phyloP scores from a whole-genome alignment of 2,888 invertebrate genomes.

The Sepiola atlantica region DNA sequence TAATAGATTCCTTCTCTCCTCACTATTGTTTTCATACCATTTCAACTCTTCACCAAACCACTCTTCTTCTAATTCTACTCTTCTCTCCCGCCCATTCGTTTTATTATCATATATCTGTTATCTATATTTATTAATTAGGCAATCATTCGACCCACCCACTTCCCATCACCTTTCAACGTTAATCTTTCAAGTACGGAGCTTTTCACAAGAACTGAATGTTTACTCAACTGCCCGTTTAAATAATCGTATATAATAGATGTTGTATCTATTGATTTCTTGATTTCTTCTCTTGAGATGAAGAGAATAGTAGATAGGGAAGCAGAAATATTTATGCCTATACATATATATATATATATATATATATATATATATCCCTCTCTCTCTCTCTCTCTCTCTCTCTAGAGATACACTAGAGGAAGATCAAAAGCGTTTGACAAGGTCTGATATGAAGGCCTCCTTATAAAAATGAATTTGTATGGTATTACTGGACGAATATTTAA shows the following conservation, averaged over 20 bases:
- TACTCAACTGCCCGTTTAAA: conserved; percentile 3
- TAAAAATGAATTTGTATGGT: no score
- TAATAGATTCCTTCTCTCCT: background rate
- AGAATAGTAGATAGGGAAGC: no score
- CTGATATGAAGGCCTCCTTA: no score
- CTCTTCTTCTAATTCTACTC: background rate
- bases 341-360: no score
- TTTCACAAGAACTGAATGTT: background rate
- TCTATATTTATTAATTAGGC: background rate
- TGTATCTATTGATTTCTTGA: background rate
- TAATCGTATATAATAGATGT: background rate
- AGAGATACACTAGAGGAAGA: no score
- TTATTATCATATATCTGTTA: background rate
- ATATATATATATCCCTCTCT: no score
- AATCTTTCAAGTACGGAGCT: background rate
- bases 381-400: no score
- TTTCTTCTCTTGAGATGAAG: no score
- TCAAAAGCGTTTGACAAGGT: no score
- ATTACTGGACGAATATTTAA: no score
- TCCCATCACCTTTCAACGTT: no score
- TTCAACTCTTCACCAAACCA: background rate
- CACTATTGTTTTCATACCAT: rapidly evolving
- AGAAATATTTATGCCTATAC: no score
- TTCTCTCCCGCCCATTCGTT: background rate
- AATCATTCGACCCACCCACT: background rate